These are phyloP conservation scores for Xyrichtys novacula DNA, from an alignment of 2,797 vertebrate species.

Conservation along the genomic window DNA sequence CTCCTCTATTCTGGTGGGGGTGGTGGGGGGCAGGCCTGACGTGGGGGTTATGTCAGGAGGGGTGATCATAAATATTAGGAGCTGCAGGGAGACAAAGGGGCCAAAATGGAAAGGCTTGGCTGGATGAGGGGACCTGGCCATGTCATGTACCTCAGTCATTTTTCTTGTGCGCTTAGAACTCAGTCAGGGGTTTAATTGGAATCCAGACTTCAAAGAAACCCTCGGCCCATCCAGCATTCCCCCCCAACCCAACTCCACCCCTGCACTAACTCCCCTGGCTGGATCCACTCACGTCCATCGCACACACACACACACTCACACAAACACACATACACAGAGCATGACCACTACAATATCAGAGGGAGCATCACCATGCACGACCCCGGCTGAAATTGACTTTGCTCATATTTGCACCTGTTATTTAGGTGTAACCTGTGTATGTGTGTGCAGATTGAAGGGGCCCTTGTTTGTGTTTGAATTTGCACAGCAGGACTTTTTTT, in stretches of 20 bases:
- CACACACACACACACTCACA: slow-evolving; percentile 52
- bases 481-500: slow-evolving; percentile 29
- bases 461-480: slow-evolving; percentile 63
- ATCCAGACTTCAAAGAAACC: slow-evolving; percentile 99
- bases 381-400: slow-evolving; percentile 77
- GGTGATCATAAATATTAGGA: slow-evolving; percentile 91
- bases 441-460: slow-evolving; percentile 33
- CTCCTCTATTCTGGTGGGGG: slow-evolving; percentile 36
- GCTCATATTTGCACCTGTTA: slow-evolving; percentile 73
- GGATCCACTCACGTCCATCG: slow-evolving; percentile 77
- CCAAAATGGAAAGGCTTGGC: slow-evolving; percentile 91
- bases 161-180: slow-evolving; percentile 97
- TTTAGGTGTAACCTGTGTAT: slow-evolving; percentile 53
- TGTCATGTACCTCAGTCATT: slow-evolving; percentile 96
- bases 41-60: slow-evolving; percentile 87
- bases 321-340: slow-evolving; percentile 53
- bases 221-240: slow-evolving; percentile 85
- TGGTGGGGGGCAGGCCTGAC: slow-evolving; percentile 46
- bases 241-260: slow-evolving; percentile 77
- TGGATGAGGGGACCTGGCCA: slow-evolving; percentile 93
- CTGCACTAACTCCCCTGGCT: slow-evolving; percentile 80
- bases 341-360: slow-evolving; percentile 82
- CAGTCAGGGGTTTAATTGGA: slow-evolving; percentile 99
- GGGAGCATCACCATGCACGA: slow-evolving; percentile 77
- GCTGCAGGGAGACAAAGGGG: slow-evolving; percentile 90